Evolutionary conservation across 1,140 invertebrate genomes (phyloP), one percentile per base, ranked within the genome.

Genomic region (Nephotettix cincticeps): DNA sequence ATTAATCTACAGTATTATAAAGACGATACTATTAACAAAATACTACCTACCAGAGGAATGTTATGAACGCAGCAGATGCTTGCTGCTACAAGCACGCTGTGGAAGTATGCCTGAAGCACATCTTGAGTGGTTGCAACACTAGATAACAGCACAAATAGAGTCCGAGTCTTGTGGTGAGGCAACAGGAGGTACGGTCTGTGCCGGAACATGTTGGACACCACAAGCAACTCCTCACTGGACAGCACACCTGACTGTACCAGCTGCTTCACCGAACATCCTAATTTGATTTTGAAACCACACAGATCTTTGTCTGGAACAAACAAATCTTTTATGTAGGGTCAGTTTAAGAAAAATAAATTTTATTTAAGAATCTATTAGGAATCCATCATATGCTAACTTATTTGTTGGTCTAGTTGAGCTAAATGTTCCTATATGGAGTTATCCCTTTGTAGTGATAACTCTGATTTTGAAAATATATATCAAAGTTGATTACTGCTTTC

Each of bases 31-130:
- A n/a, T n/a, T n/a, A n/a, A n/a, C n/a, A n/a, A n/a, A n/a, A n/a
- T n/a, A 30, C 19, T 29, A 28, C 32, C 30, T 51, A 71, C 61
- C 23, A 66, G 36, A 6, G 63, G 23, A n/a, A 19, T 25, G 40
- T 25, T 65, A 23, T n/a, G 30, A 14, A 66, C 27, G 9, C n/a
- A 19, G 21, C 47, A 47, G 47, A 71, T 71, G 9, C 79, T 78
- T 29, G 83, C 76, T 6, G 79, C 85, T 58, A 81, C 77, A 71
- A 85, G 75, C 23, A 82, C 79, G 30, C 83, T 84, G 75, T 86
- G 80, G 67, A 85, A 86, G 77, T 86, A 88, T 6, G 83, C 84
- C 75, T 83, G 77, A 1, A 88, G 74, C 17, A 86, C 75, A 72
- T 84, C 81, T 40, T 74, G 69, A 19, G 83, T 61, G 27, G 58